Percentiles rank a stretch among this genome's conserved stretches.
These are phyloP conservation scores for Drosophila dunni DNA, from an alignment of 1,140 invertebrate genomes.

Conservation along the genomic window DNA sequence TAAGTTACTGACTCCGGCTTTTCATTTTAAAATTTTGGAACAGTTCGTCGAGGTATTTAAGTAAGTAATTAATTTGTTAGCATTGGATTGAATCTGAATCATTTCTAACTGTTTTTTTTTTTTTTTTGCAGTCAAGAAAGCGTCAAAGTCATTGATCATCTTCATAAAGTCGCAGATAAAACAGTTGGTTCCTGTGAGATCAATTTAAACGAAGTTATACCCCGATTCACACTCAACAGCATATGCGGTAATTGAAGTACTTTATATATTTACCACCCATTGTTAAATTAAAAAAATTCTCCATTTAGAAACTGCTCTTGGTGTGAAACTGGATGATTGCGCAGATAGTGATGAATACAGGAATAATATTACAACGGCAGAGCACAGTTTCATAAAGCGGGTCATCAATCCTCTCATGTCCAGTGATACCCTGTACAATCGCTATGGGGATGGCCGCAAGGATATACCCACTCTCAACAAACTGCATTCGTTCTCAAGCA, in stretches of 20 bases:
- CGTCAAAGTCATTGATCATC: slow-evolving; percentile 57
- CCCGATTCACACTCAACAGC: slow-evolving; percentile 90
- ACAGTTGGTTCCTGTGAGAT: slow-evolving; percentile 41
- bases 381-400: slow-evolving; percentile 55
- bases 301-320: slow-evolving; percentile 92
- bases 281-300: not conserved
- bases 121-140: slow-evolving; percentile 80
- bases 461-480: slow-evolving; percentile 36
- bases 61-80: slow-evolving; percentile 83
- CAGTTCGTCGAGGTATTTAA: slow-evolving; percentile 90
- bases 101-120: not conserved
- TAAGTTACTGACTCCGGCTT: slow-evolving; percentile 93
- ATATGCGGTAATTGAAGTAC: slow-evolving; percentile 87
- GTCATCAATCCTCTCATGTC: slow-evolving; percentile 53
- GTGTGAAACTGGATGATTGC: slow-evolving; percentile 85
- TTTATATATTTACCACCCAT: not conserved
- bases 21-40: slow-evolving; percentile 94
- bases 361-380: slow-evolving; percentile 49
- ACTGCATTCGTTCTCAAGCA: slow-evolving; percentile 54
- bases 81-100: not conserved
- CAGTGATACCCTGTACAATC: slow-evolving; percentile 50
- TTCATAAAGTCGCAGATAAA: slow-evolving; percentile 29
- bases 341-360: slow-evolving; percentile 59
- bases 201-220: slow-evolving; percentile 86
- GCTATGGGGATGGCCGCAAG: slow-evolving; percentile 42